Evolutionary conservation across 2,888 invertebrate genomes (phyloP), one percentile per base, ranked within the genome.

Genomic region (Lepidocyrtoides sp.): DNA sequence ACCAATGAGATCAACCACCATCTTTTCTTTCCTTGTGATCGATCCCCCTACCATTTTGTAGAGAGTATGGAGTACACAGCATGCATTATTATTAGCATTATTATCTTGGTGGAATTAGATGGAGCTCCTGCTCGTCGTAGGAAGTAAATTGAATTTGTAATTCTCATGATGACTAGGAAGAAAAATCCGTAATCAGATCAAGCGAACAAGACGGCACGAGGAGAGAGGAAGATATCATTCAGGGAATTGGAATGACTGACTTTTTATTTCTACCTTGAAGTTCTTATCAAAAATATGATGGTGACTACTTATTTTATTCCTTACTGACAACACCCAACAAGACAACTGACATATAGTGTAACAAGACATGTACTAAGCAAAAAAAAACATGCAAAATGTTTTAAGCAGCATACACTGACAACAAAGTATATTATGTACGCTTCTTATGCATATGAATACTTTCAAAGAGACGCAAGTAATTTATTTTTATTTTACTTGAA

Each of bases 121-220:
- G 14, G 48, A 48, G 51, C 66, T 44, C 48, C 12, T 36, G 29
- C 44, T 66, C 54, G 41, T 75, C 88, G 51, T 77, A 77, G 81
- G 88, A 88, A 88, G 81, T 81, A 88, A 81, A 88, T 88, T 81
- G 69, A 81, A 79, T 88, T 81, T 79, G 66, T 66, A 81, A 79
- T 88, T 81, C 69, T 77, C 77, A 77, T 54, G 77, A 77, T 77
- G 77, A n/a, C 77, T 51, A 51, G 26, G 77, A 69, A 81, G 81
- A 66, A 87, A 81, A 79, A 41, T 79, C 23, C 12, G 51, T 69
- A 81, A 88, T 88, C 88, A 88, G 81, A 88, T 88, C 63, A 88
- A 81, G 69, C 48, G 51, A 77, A 48, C 77, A 77, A 48, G 77
- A 51, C 48, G 51, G 77, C 32, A 77, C 10, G 54, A 54, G 51